Evolutionary conservation across 2,113 vertebrate species (phyloP), one percentile per base, ranked within the genome.

Genomic region (Odontesthes bonariensis): DNA sequence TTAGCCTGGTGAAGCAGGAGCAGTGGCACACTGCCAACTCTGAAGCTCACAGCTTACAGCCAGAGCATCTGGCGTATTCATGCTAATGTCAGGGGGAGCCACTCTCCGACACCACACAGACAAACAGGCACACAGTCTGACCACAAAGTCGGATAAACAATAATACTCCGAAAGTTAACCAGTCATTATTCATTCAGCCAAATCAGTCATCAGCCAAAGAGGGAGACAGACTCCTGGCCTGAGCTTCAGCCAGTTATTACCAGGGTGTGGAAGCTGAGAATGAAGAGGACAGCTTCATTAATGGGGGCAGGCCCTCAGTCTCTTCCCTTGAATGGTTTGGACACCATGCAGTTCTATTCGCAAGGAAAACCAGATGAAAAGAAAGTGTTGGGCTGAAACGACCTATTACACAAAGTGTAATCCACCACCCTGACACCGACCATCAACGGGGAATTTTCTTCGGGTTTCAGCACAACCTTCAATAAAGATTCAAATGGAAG

Each of bases 101-200:
- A 71, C 58, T 67, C 75, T 63, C 49, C 55, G 58, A 82, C 47
- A 13, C 73, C 31, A 32, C 56, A 10, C 38, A 27, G 58, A 67
- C 73, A 61, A 62, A 81, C 79, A 72, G 87, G 74, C 80, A 72
- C 75, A 12, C 47, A 38, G 53, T 84, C 87, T 82, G 80, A 86
- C 86, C 78, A 84, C 82, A 84, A 88, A 91, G 82, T 87, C 83
- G 85, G 87, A 89, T 83, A 90, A 91, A 93, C 87, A 87, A 81
- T 89, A 69, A 77, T 67, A 86, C 87, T 84, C 69, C 73, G 72
- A 66, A 52, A 83, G 80, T 81, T 86, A 89, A 92, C 91, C 88
- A 85, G 75, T 79, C 74, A 82, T 91, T 81, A 86, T 75, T 84
- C 61, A 67, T 75, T 59, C 57, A 72, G 85, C 84, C 88, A 85